phyloP scores from a whole-genome alignment of 2,797 vertebrate genomes.

The Sparus aurata region DNA sequence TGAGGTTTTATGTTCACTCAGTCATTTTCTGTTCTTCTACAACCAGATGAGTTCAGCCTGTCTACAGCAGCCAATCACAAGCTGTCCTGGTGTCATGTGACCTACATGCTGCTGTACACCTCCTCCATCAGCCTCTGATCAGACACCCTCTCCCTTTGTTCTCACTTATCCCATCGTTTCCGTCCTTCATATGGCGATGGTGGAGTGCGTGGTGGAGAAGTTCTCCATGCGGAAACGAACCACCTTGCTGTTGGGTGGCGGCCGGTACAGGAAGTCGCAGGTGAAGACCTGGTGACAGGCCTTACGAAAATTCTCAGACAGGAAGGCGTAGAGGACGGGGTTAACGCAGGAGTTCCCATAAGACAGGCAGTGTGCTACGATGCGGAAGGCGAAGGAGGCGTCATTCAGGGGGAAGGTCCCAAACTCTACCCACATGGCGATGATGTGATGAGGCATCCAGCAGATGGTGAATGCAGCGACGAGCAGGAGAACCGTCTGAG shows the following conservation, averaged over 20 bases:
- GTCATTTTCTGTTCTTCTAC: too few species aligned
- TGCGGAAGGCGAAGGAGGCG: slow-evolving; percentile 87
- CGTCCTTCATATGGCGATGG: slow-evolving; percentile 77
- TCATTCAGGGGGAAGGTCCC: slow-evolving; percentile 87
- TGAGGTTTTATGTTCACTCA: too few species aligned
- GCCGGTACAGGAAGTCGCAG: slow-evolving; percentile 69
- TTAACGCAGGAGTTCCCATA: slow-evolving; percentile 91
- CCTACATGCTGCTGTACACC: too few species aligned
- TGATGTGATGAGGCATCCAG: slow-evolving; percentile 91
- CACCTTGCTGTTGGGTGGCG: slow-evolving; percentile 61
- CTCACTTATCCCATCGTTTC: too few species aligned
- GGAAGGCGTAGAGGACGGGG: slow-evolving; percentile 90
- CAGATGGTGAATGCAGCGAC: slow-evolving; percentile 86
- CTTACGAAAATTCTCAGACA: slow-evolving; percentile 89
- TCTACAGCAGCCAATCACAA: too few species aligned
- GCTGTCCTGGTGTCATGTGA: too few species aligned
- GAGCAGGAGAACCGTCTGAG: slow-evolving; percentile 88
- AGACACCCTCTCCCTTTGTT: too few species aligned
- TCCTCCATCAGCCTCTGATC: too few species aligned
- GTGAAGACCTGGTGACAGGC: slow-evolving; percentile 85
- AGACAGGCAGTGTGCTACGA: slow-evolving; percentile 88
- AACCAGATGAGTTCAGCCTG: too few species aligned
- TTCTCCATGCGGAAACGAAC: slow-evolving; percentile 86
- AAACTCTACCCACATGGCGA: slow-evolving; percentile 90
- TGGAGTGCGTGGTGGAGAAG: slow-evolving; percentile 87